Percentiles rank a stretch among this genome's conserved stretches.
Conservation (phyloP, 2,797 vertebrate genomes). For the Protonibea diacanthus region DNA sequence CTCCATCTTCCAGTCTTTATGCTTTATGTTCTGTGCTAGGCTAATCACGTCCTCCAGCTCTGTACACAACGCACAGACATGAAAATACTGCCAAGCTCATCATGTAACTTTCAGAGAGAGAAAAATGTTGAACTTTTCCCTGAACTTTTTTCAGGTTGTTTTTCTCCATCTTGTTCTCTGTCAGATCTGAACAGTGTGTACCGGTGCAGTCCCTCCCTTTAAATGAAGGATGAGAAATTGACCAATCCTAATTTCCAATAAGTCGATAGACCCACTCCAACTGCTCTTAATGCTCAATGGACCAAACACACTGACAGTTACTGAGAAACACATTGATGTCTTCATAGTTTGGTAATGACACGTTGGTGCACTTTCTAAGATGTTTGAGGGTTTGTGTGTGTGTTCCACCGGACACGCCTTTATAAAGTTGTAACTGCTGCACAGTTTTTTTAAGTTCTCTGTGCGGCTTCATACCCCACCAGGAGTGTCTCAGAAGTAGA, state of each 20-base stretch:
- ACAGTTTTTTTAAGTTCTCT: too few species aligned
- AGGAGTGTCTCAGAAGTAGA: too few species aligned
- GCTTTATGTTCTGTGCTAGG: too few species aligned
- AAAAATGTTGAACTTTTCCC: background rate
- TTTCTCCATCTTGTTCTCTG: background rate
- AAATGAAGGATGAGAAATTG: conserved; percentile 44
- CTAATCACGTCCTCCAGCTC: background rate
- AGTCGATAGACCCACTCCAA: conserved; percentile 48
- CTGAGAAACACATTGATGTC: conserved; percentile 26
- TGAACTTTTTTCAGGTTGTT: background rate
- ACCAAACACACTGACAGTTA: conserved; percentile 19
- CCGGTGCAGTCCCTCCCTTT: conserved; percentile 38
- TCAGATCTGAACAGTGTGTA: conserved; percentile 23
- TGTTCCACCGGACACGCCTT: background rate
- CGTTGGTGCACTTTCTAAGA: conserved; percentile 24
- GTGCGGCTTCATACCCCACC: too few species aligned
- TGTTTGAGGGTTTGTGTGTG: conserved; percentile 23
- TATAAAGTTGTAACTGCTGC: too few species aligned
- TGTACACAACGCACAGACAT: background rate
- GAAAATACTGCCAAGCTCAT: background rate
- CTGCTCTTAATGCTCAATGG: conserved; percentile 36
- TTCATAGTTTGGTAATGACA: conserved; percentile 45
- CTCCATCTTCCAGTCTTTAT: too few species aligned
- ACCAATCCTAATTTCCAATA: conserved; percentile 41
- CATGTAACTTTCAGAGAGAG: background rate